Base-by-base conservation (phyloP, 2,113 vertebrate genomes). In the Toxotes jaculatrix region DNA sequence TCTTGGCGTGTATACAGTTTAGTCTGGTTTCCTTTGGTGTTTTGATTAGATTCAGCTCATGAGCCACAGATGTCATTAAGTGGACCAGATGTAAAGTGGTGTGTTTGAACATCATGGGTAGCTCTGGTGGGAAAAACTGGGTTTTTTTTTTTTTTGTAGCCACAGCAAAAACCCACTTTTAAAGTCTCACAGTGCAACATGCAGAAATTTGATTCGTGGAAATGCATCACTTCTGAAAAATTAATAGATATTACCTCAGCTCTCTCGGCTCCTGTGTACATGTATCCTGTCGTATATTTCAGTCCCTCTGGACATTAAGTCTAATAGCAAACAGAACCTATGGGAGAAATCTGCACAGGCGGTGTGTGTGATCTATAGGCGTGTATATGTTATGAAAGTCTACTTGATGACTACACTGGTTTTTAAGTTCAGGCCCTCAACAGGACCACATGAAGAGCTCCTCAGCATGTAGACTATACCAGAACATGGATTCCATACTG, bases 401-500 rank as follows among this genome's bases (percentile, higher is more conserved):
- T 63, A 38, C 65, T 60, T 82, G 72, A 80, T 66, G 55, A 79
- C 65, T 32, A 38, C 45, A 14, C 23, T 71, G 65, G 34, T 79
- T 86, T 87, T 68, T n/a, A 42, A 27, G 62, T 65, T 74, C 16
- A 27, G 21, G 40, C 21, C 31, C 21, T 21, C 17, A 4, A 70
- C 45, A 66, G 68, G 65, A 88, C 79, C 86, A 83, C 92, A 87
- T 70, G 3, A 81, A 74, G 59, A 64, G 55, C 60, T 60, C 63
- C 4, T 32, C 12, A 61, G 56, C 68, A 17, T 83, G 73, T 82
- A 42, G 43, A 73, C 74, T 43, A 49, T 65, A 89, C 71, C 80
- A 77, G 75, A 87, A 82, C 84, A 86, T 36, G 62, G 59, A 66
- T 79, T 77, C 65, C 47, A 69, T 61, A 51, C 40, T 84, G 79